Evolutionary conservation across 2,888 invertebrate genomes (phyloP), one percentile per base, ranked within the genome.

Genomic region (Oscheius sp.): DNA sequence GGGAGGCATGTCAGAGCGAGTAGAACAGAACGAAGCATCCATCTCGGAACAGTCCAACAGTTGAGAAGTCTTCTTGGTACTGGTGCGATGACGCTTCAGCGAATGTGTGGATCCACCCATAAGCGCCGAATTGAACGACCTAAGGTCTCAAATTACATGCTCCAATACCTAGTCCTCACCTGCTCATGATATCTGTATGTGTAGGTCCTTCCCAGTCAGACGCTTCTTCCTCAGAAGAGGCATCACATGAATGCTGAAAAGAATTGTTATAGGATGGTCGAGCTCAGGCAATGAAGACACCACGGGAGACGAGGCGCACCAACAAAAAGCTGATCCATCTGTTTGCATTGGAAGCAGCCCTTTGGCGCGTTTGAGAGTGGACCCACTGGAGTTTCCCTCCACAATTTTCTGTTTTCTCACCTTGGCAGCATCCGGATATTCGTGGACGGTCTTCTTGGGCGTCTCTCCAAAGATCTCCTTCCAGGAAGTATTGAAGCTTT

Each of bases 11-110:
- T 83, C 83, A 18, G 83, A 83, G 45, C 79, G 74, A 29, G 83
- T 83, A n/a, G 83, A 83, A 58, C 78, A 80, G 77, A 83, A 80
- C 12, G 83, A 84, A 55, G 79, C 78, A 16, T 82, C 82, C 83
- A 83, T 81, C 23, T 78, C 79, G 18, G 81, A 74, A 52, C 72
- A 75, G 52, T 81, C 79, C 49, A 74, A 66, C 29, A 76, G 66
- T n/a, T 55, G 56, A 55, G 66, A 66, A n/a, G 25, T 35, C 55
- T 74, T 43, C 73, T 78, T 69, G 73, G 59, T 58, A 74, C 76
- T 46, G 72, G 63, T 16, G 59, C 72, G 23, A 46, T 76, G 73
- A 1, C 79, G 59, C 58, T 81, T 79, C 52, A 80, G 43, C 29
- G 81, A 78, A 18, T 73, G 70, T 0, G 76, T 75, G 16, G 69